These are phyloP conservation scores for Kryphioiulus occultus DNA, from an alignment of 2,888 invertebrate genomes.

Conservation along the genomic window DNA sequence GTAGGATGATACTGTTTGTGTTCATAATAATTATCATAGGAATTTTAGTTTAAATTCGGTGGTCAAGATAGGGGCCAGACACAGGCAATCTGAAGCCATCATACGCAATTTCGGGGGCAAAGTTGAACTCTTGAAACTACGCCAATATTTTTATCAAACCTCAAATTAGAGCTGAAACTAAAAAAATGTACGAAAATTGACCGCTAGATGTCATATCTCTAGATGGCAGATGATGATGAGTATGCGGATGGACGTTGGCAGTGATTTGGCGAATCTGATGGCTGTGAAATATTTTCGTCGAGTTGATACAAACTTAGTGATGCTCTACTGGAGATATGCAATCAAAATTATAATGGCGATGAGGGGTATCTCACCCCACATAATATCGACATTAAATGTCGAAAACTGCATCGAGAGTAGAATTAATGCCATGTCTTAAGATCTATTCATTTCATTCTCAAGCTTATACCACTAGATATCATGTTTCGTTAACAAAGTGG, in stretches of 20 bases:
- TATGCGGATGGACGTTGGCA: slow-evolving; percentile 12
- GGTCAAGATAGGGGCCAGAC: too few species aligned
- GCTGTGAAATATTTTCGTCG: not conserved
- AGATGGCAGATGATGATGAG: not conserved
- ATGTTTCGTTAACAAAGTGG: too few species aligned
- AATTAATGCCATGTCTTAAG: too few species aligned
- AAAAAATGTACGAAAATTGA: not conserved
- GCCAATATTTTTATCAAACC: not conserved
- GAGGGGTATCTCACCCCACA: too few species aligned
- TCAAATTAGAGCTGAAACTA: not conserved
- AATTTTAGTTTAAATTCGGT: too few species aligned
- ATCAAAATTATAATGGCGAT: not conserved
- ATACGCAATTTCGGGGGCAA: not conserved
- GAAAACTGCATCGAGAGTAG: too few species aligned
- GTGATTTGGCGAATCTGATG: not conserved
- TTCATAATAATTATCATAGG: too few species aligned
- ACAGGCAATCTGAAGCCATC: not conserved
- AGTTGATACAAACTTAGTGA: not conserved
- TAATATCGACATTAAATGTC: too few species aligned
- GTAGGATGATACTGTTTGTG: too few species aligned
- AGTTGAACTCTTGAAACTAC: not conserved
- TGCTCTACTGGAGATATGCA: not conserved
- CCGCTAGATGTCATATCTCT: not conserved
- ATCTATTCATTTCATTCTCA: too few species aligned
- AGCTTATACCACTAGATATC: too few species aligned